Conservation (phyloP, 2,888 invertebrate species). For the Mylabris sibirica region DNA sequence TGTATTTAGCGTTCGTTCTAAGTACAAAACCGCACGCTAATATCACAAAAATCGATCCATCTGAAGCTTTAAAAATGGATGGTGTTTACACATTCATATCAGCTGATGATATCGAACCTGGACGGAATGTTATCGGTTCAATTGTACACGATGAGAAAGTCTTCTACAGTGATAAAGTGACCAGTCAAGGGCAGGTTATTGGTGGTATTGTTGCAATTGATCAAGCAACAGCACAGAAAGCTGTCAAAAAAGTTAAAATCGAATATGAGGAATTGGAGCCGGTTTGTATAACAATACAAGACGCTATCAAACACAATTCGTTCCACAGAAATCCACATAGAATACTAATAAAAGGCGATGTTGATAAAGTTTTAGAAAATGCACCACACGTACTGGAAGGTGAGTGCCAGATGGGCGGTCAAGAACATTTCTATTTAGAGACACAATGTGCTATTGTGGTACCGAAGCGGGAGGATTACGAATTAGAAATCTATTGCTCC, state of each 20-base stretch:
- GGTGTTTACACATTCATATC: conserved; percentile 87
- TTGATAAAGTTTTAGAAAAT: conserved; percentile 70
- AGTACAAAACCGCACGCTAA: conserved; percentile 83
- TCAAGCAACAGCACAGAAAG: conserved; percentile 80
- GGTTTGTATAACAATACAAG: conserved; percentile 86
- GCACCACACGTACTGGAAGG: conserved; percentile 80
- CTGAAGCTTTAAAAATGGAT: conserved; percentile 74
- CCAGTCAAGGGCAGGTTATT: conserved; percentile 81
- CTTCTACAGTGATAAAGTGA: conserved; percentile 79
- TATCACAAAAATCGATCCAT: conserved; percentile 76
- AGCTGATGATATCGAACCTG: conserved; percentile 75
- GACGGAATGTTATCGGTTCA: background rate
- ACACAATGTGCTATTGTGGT: conserved; percentile 77
- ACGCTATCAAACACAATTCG: conserved; percentile 80
- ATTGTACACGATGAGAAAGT: conserved; percentile 76
- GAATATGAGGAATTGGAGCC: conserved; percentile 83
- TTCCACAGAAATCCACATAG: conserved; percentile 70
- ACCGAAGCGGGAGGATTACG: conserved; percentile 63
- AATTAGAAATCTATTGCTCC: background rate
- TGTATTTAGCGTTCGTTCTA: conserved; percentile 70
- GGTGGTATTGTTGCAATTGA: conserved; percentile 76
- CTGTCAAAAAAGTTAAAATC: conserved; percentile 78
- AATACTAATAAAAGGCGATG: conserved; percentile 67
- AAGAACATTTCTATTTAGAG: conserved; percentile 97
- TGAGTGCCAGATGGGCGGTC: conserved; percentile 82